Evolutionary conservation across 2,797 vertebrate species (phyloP).

Genomic region (Cephalopachus bancanus): DNA sequence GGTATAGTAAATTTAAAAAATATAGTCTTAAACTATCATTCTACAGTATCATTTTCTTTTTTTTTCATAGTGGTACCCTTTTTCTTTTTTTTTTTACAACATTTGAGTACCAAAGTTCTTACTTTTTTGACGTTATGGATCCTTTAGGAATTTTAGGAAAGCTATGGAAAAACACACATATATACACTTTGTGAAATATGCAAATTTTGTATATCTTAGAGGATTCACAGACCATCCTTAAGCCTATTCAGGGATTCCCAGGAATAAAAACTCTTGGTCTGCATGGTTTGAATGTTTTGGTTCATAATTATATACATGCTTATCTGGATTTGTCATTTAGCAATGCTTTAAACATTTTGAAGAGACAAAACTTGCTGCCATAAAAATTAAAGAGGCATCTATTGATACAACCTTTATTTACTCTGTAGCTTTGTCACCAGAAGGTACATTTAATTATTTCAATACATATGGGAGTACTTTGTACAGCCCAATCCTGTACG

Average conservation of each 20-base stretch:
- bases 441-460: background rate
- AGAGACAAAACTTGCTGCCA: background rate
- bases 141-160: background rate
- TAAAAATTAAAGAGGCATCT: background rate
- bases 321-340: background rate
- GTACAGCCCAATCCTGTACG: background rate
- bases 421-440: background rate
- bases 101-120: background rate
- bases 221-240: background rate
- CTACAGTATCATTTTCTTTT: background rate
- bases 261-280: background rate
- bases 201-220: background rate
- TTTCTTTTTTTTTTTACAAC: too few relatives aligned
- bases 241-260: background rate
- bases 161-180: background rate
- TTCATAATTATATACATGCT: constrained; percentile 2
- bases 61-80: background rate
- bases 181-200: background rate
- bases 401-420: background rate
- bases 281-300: background rate
- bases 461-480: background rate
- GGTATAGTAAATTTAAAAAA: background rate
- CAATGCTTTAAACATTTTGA: background rate
- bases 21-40: background rate
- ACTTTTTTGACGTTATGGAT: background rate